Evolutionary conservation across 2,797 vertebrate species (phyloP), one percentile per base, ranked within the genome.

Genomic region (Leptodactylus fallax): DNA sequence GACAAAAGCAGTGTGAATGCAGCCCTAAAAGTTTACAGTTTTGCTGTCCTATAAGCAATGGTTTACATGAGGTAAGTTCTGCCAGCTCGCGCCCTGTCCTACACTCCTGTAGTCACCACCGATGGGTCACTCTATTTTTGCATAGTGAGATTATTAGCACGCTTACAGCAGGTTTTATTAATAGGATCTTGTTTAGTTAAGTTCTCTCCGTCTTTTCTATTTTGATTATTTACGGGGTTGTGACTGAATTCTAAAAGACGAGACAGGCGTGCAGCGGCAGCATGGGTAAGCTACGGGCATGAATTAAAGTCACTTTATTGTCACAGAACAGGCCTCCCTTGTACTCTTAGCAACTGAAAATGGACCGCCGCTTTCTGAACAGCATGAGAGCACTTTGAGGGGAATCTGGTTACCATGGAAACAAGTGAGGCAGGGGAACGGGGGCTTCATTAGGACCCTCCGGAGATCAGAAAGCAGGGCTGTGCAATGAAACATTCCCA

Each of bases 401-500:
- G 93, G 91, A 90, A 89, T 92, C 36, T 72, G 71, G 94, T 97
- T 94, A 91, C 95, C 95, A 92, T 95, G 94, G 95, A 89, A 92
- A 94, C 95, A 67, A 91, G 94, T 95, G 94, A 95, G 93, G 90
- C 90, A 86, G 16, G 86, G 85, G 90, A 90, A 77, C 92, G 82
- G 84, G 58, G 58, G 83, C 91, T 92, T 92, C 91, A 92, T 91
- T 92, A 87, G 71, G 89, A 85, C 88, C 79, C 74, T 3, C n/a
- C 79, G 65, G 65, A 85, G 89, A 90, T 87, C 87, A 91, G 82
- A 53, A 91, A 91, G 90, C 86, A 56, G 89, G 79, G 85, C 36
- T 78, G 47, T 0, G 5, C 74, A 0, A 0, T 71, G n/a, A 87
- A 27, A 56, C 71, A 36, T 93, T 92, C 83, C 88, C 87, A 83